Base-by-base conservation (phyloP, 2,797 vertebrate genomes). In the Oophaga sylvatica region DNA sequence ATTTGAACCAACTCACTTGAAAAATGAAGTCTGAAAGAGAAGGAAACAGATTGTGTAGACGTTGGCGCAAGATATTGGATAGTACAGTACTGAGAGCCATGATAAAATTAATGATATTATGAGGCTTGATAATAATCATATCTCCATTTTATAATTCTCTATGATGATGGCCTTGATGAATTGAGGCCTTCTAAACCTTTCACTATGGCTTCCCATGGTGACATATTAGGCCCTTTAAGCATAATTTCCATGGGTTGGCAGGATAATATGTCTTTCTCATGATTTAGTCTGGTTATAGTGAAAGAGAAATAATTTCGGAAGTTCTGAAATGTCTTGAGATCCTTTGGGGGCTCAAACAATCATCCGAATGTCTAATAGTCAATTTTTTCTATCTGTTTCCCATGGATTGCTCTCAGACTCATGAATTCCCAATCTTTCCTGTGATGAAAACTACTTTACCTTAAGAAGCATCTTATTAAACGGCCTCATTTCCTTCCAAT, bases 401-500 rank as follows among this genome's bases (percentile, higher is more conserved):
- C 35, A 15, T 20, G 4, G 15, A 62, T 57, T 29, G 31, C 86
- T 35, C n/a, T 53, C 16, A 79, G 62, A 90, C 68, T 70, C 16
- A 91, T 90, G 29, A 0, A 90, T 91, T 85, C 89, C 90, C 77
- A 26, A 9, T 68, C 88, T 89, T 90, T 77, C 0, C 60, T 80
- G 75, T 88, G 77, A 91, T 73, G 81, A 90, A 89, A 87, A 73
- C 29, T 79, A 56, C 87, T 90, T 83, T 59, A 1, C 60, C 89
- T 89, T 88, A 78, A 80, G 41, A 75, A 84, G 41, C 13, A 76
- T 79, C 16, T 87, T 90, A 89, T 90, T 89, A 89, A 91, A 70
- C 45, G 16, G 63, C 45, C 85, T 90, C 16, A 63, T 53, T 88
- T 90, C 56, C 60, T 88, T 84, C 48, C 91, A 88, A 63, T 13